These are phyloP conservation scores for Serilophus lunatus DNA, from an alignment of 2,113 vertebrate genomes.

Conservation along the genomic window DNA sequence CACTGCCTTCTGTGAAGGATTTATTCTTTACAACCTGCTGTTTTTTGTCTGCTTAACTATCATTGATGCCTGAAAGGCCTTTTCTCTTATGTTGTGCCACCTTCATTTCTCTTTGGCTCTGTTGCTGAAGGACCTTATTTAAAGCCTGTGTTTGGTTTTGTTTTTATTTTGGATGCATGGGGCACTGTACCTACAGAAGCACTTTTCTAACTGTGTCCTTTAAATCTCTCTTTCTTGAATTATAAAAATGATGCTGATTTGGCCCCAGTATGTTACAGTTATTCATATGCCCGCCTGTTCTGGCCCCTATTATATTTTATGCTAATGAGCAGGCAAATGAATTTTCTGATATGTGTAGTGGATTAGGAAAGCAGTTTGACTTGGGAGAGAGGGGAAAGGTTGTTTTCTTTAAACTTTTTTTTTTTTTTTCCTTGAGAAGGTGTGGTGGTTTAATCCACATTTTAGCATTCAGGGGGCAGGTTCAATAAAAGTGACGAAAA, in stretches of 20 bases:
- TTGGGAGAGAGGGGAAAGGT: no score
- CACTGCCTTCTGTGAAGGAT: neutral
- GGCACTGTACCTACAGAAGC: neutral
- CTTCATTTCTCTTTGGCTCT: neutral
- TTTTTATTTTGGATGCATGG: neutral
- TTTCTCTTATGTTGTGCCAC: neutral
- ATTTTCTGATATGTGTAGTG: constrained; percentile 46
- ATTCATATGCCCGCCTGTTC: constrained; percentile 15
- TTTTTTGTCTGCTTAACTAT: neutral
- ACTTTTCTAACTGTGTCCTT: neutral
- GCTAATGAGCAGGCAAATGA: constrained; percentile 41
- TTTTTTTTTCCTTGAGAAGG: no score
- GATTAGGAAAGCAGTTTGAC: no score
- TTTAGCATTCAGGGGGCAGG: no score
- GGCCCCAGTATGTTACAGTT: neutral
- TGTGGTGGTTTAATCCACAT: no score
- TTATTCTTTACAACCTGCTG: neutral
- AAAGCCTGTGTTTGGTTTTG: neutral
- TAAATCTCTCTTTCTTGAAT: neutral
- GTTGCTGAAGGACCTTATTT: neutral
- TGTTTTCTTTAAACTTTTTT: no score
- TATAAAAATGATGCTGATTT: neutral
- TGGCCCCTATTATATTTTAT: constrained; percentile 49
- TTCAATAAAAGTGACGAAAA: no score
- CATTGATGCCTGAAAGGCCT: neutral